A percentile compares a stretch with the other conserved stretches of the same genome.
Evolutionary conservation across 2,113 vertebrate species (phyloP).

Genomic region (Gymnorhina tibicen): DNA sequence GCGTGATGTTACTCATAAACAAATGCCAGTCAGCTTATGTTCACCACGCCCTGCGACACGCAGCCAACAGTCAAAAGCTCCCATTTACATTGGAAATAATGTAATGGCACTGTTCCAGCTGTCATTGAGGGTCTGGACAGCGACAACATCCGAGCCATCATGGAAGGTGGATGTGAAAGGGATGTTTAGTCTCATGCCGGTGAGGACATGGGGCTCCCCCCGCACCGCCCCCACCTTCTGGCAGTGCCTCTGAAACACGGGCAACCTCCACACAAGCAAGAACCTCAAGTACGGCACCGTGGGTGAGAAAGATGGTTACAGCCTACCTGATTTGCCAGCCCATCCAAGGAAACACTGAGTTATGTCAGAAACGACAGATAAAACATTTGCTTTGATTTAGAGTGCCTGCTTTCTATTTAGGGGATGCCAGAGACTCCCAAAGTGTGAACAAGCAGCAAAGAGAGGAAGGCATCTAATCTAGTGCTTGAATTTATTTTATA

Average conservation of each 20-base stretch:
- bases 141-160: neutral
- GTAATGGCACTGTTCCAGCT: neutral
- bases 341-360: neutral
- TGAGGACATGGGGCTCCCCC: neutral
- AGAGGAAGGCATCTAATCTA: neutral
- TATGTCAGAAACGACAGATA: neutral
- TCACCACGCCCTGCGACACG: neutral
- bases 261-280: neutral
- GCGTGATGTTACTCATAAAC: neutral
- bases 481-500: constrained; percentile 2
- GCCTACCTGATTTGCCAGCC: constrained; percentile 17
- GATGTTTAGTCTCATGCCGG: neutral
- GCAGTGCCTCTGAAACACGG: neutral
- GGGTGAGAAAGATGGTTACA: neutral
- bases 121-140: neutral
- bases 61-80: neutral
- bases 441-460: neutral
- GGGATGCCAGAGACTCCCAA: neutral
- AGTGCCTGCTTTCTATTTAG: constrained; percentile 14
- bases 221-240: rapidly evolving
- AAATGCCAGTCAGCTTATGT: neutral
- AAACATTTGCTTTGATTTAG: constrained; percentile 28
- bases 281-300: neutral
- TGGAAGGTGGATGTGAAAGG: neutral
- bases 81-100: neutral